phyloP scores from a whole-genome alignment of 1,140 invertebrate genomes.

The Wasmannia auropunctata region DNA sequence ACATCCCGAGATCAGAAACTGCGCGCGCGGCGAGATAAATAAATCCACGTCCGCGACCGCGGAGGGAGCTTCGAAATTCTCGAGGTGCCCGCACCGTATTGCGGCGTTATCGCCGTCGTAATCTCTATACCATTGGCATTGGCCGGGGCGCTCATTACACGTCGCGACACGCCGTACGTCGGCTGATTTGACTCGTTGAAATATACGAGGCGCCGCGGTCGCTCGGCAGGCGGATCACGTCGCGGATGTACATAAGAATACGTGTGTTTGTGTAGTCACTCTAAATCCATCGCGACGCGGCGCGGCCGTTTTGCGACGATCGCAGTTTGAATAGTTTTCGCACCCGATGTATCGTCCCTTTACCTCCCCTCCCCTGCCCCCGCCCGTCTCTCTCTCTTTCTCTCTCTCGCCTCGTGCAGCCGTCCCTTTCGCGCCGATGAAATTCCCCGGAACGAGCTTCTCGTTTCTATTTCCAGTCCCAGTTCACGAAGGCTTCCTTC shows the following conservation, averaged over 20 bases:
- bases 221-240: not conserved
- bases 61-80: conserved; percentile 5
- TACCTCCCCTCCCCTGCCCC: too few relatives aligned
- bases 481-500: conserved; percentile 24
- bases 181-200: not conserved
- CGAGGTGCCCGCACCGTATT: not conserved
- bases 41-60: not conserved
- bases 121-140: conserved; percentile 15
- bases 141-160: not conserved
- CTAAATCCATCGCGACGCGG: conserved; percentile 12
- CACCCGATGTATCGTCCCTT: conserved; percentile 10
- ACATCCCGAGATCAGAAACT: not conserved
- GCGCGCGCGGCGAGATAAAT: not conserved
- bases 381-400: too few relatives aligned
- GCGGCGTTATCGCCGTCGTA: not conserved
- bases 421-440: conserved; percentile 32
- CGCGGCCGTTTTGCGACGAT: conserved; percentile 23
- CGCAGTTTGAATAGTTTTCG: conserved; percentile 32
- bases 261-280: not conserved
- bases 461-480: conserved; percentile 50
- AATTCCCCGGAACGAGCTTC: conserved; percentile 41
- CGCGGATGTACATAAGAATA: not conserved
- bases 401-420: not conserved
- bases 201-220: not conserved
- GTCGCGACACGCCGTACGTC: not conserved